These are phyloP conservation scores for Notocelia uddmanniana DNA, from an alignment of 2,888 invertebrate species.

Conservation along the genomic window DNA sequence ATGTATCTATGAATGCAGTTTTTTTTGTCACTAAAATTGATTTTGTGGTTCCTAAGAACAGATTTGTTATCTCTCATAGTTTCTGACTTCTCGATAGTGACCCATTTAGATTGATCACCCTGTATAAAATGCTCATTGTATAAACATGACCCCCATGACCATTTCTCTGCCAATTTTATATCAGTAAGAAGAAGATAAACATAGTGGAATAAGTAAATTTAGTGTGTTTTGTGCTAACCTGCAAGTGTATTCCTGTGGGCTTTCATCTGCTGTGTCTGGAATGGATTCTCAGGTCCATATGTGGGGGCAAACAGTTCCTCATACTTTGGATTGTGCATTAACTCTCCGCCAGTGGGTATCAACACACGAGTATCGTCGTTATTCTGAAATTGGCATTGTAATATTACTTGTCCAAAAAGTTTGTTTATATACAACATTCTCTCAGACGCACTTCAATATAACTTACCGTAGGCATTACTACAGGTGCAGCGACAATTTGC, in stretches of 20 bases:
- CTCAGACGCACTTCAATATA: not conserved
- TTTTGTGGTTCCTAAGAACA: too few species aligned
- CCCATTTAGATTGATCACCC: too few species aligned
- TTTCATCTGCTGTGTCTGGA: conserved; percentile 94
- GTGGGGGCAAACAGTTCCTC: conserved; percentile 97
- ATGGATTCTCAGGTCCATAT: conserved; percentile 97
- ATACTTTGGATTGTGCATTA: conserved; percentile 96
- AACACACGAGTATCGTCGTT: conserved; percentile 89
- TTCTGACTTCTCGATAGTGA: too few species aligned
- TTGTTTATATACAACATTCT: not conserved
- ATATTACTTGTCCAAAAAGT: not conserved
- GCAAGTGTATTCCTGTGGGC: conserved; percentile 96
- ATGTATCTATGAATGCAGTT: too few species aligned
- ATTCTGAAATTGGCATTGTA: conserved; percentile 81
- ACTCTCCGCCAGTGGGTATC: conserved; percentile 93
- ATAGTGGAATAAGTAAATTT: too few species aligned
- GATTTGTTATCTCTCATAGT: too few species aligned
- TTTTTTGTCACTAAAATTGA: too few species aligned
- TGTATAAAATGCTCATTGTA: too few species aligned
- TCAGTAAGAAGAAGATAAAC: too few species aligned
- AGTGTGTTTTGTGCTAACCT: conserved; percentile 63
- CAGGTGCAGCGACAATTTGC: conserved; percentile 93
- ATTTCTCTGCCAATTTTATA: too few species aligned
- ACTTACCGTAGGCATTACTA: conserved; percentile 92
- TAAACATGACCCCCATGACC: too few species aligned